Percentiles rank a stretch among this genome's conserved stretches.
Evolutionary conservation across 2,888 invertebrate species (phyloP).

Genomic region (Lycocerus yunnanus): DNA sequence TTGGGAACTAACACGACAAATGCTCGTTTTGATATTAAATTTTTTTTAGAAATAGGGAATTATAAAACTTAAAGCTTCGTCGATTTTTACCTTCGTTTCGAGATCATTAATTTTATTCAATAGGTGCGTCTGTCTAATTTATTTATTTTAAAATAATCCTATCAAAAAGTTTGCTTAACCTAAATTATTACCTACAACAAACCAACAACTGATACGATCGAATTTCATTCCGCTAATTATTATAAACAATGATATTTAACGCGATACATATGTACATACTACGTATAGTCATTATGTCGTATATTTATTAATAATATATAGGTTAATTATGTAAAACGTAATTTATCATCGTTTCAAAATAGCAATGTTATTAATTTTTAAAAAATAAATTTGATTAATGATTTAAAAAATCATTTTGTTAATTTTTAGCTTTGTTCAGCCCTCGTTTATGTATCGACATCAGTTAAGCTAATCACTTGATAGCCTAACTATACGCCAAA

Average conservation of each 20-base stretch:
- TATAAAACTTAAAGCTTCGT: constrained; percentile 8
- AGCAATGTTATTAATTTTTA: background rate
- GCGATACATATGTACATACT: background rate
- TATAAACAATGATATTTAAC: background rate
- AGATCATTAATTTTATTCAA: background rate
- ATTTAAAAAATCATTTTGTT: background rate
- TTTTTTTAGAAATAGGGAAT: constrained; percentile 13
- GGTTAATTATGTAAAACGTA: background rate
- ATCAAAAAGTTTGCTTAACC: background rate
- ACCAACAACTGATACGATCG: background rate
- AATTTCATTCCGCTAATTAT: background rate
- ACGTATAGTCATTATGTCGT: background rate
- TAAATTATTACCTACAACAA: background rate
- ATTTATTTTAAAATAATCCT: background rate
- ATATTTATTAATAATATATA: no score
- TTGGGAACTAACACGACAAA: constrained; percentile 33
- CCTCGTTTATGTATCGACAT: background rate
- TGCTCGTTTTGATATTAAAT: constrained; percentile 33
- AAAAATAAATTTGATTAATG: background rate
- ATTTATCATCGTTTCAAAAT: background rate
- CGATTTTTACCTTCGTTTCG: background rate
- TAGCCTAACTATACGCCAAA: background rate
- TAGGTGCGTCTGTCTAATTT: background rate
- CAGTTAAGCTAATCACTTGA: constrained; percentile 2
- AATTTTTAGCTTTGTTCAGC: background rate